Evolutionary conservation across 1,140 invertebrate genomes (phyloP).

Genomic region (Platorchestia sp.): DNA sequence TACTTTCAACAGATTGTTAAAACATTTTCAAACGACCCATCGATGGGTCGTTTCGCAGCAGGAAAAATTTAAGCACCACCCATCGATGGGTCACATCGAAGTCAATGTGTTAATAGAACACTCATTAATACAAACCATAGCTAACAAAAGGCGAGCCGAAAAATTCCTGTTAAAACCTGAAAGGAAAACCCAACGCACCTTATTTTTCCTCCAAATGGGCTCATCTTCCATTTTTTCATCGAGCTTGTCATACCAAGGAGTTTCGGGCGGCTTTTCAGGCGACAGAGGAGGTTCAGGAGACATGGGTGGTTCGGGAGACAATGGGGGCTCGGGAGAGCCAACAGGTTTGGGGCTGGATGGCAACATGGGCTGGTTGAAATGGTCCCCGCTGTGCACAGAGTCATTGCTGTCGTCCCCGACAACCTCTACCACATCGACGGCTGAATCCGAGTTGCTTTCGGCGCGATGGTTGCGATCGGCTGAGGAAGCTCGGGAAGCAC

Average conservation of each 20-base stretch:
- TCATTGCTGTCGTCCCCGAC: slow-evolving; percentile 36
- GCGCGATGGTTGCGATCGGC: slow-evolving; percentile 25
- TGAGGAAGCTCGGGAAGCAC: slow-evolving; percentile 17
- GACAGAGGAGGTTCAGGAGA: slow-evolving; percentile 64
- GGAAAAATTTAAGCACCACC: too few relatives aligned
- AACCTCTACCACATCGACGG: slow-evolving; percentile 29
- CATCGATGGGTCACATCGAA: too few relatives aligned
- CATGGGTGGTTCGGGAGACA: slow-evolving; percentile 63
- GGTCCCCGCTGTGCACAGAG: slow-evolving; percentile 33
- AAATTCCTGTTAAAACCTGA: background rate
- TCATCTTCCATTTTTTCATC: slow-evolving; percentile 67
- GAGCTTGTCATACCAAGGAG: slow-evolving; percentile 66
- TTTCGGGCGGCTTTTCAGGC: slow-evolving; percentile 65
- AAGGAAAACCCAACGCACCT: slow-evolving; percentile 73
- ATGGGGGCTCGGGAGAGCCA: slow-evolving; percentile 59
- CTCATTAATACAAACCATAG: background rate
- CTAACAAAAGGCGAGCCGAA: background rate
- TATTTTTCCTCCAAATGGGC: slow-evolving; percentile 74
- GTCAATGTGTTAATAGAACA: background rate
- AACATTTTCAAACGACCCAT: too few relatives aligned
- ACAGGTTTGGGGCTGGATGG: slow-evolving; percentile 38
- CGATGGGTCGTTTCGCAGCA: too few relatives aligned
- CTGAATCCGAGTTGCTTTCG: slow-evolving; percentile 23
- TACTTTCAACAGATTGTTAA: too few relatives aligned
- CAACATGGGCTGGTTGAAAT: slow-evolving; percentile 36